A percentile compares a stretch with the other conserved stretches of the same genome.
Conservation (phyloP, 2,797 vertebrate species). For the Myotis pilosus region DNA sequence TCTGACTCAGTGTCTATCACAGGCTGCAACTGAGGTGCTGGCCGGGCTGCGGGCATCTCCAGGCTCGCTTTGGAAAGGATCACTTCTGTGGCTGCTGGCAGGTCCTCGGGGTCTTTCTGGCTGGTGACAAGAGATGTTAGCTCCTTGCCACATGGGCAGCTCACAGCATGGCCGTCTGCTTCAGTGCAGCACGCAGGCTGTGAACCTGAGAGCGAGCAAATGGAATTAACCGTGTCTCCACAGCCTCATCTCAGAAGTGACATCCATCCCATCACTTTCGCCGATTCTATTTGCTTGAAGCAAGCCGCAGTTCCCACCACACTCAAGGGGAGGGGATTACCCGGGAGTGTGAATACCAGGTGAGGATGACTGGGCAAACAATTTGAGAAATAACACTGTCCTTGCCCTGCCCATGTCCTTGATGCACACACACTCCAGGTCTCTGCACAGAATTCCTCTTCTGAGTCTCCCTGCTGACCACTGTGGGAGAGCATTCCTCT, state of each 20-base stretch:
- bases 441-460: not conserved
- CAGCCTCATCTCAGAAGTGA: not conserved
- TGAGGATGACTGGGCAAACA: not conserved
- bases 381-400: not conserved
- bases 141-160: no score
- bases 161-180: not conserved
- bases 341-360: not conserved
- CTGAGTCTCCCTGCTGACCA: not conserved
- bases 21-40: not conserved
- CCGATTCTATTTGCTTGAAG: accelerated
- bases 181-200: not conserved
- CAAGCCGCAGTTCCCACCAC: not conserved
- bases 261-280: not conserved
- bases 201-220: no score
- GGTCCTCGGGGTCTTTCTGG: not conserved
- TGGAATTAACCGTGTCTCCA: not conserved
- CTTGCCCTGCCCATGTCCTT: not conserved
- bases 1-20: not conserved
- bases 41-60: not conserved
- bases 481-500: not conserved
- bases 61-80: not conserved
- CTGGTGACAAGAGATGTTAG: not conserved
- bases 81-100: not conserved
- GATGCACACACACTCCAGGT: no score
- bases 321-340: no score